phyloP scores from a whole-genome alignment of 2,888 invertebrate genomes.

The Polydrusus cervinus region DNA sequence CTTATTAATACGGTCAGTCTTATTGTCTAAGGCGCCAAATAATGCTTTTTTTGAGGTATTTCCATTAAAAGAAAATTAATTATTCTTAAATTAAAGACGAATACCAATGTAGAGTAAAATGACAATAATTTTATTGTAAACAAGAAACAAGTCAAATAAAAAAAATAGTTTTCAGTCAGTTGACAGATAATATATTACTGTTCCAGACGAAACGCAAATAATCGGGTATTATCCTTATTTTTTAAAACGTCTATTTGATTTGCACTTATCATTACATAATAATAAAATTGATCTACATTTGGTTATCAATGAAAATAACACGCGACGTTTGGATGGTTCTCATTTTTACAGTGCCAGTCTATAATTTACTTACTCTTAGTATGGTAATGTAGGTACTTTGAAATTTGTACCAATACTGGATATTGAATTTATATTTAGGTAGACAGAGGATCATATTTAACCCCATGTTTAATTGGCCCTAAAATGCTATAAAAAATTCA shows the following conservation, averaged over 20 bases:
- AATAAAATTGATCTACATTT: slow-evolving; percentile 1
- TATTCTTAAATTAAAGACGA: not conserved
- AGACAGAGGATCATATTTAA: too few species aligned
- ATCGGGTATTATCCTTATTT: slow-evolving; percentile 8
- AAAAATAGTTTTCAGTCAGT: not conserved
- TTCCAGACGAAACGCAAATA: slow-evolving; percentile 1
- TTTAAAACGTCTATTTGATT: not conserved
- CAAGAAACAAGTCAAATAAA: not conserved
- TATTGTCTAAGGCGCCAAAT: too few species aligned
- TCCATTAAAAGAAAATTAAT: not conserved
- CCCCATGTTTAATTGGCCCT: too few species aligned
- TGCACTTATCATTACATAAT: slow-evolving; percentile 10
- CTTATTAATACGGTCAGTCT: too few species aligned
- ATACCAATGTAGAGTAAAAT: not conserved
- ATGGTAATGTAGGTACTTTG: too few species aligned
- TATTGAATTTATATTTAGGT: too few species aligned
- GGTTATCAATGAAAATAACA: not conserved
- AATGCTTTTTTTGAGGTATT: too few species aligned
- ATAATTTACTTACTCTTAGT: not conserved
- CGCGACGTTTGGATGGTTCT: not conserved
- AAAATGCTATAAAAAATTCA: too few species aligned
- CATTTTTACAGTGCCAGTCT: not conserved
- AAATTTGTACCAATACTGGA: too few species aligned
- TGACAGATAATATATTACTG: not conserved
- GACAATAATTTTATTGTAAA: not conserved